phyloP scores from a whole-genome alignment of 2,888 invertebrate species.

The Lymantria monacha region DNA sequence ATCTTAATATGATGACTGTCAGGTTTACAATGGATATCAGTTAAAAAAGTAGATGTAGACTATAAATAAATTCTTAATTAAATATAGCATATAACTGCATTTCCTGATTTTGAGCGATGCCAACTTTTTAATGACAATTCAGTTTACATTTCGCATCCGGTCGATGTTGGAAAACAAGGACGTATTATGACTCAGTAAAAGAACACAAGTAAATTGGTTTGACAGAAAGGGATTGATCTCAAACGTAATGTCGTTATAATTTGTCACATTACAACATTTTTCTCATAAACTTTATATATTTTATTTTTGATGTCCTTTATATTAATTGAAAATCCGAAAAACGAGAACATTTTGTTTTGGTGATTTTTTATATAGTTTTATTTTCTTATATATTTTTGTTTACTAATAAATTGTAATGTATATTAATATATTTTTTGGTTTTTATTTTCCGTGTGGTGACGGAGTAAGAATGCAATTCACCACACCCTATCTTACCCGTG shows the following conservation, averaged over 20 bases:
- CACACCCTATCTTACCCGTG: no score
- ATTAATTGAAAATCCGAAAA: not conserved
- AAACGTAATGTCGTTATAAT: conserved; percentile 8
- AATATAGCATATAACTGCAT: conserved; percentile 4
- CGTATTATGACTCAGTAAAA: conserved; percentile 5
- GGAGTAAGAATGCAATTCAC: no score
- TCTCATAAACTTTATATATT: not conserved
- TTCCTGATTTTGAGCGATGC: conserved; percentile 5
- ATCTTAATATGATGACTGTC: no score
- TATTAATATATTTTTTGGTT: not conserved
- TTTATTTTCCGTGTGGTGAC: no score
- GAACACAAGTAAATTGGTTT: conserved; percentile 14
- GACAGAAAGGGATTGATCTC: conserved; percentile 8
- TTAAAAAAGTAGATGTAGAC: no score
- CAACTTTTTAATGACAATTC: conserved; percentile 14
- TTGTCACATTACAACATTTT: conserved; percentile 13
- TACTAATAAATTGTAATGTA: no score
- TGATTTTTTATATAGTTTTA: not conserved
- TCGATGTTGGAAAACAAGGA: conserved; percentile 6
- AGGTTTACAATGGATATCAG: no score
- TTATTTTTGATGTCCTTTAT: not conserved
- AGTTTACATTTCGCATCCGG: conserved; percentile 9
- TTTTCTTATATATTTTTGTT: not conserved
- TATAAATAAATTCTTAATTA: not conserved
- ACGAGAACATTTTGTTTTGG: not conserved